Conservation (phyloP, 64 coral and sea anemone genomes). For the Montipora efflorescens region DNA sequence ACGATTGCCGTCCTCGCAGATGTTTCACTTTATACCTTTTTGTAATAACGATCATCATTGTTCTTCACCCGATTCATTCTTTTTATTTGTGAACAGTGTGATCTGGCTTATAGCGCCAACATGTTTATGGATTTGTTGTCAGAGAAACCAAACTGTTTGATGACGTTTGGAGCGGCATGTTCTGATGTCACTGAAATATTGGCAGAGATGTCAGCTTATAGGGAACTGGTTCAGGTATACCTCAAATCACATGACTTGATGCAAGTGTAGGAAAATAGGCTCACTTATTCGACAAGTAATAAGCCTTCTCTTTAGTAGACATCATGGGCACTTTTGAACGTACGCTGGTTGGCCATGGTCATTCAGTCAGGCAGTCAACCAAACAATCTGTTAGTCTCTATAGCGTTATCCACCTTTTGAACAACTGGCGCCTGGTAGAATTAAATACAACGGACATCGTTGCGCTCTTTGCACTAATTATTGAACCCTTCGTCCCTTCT, state of each 20-base stretch:
- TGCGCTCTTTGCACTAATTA: background rate
- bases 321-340: no score
- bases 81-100: conserved; percentile 61
- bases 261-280: background rate
- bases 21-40: no score
- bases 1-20: no score
- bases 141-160: conserved; percentile 41
- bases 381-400: background rate
- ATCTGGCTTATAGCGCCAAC: conserved; percentile 85
- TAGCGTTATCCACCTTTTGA: no score
- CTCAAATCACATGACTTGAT: background rate
- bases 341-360: no score
- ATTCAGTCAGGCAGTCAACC: background rate
- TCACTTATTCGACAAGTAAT: no score
- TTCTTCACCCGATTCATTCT: no score
- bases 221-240: conserved; percentile 76
- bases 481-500: background rate
- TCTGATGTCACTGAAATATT: conserved; percentile 89
- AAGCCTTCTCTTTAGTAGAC: no score
- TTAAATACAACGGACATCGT: background rate
- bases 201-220: conserved; percentile 85
- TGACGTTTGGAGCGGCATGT: conserved; percentile 82
- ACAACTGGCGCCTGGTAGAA: no score
- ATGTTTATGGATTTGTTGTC: conserved; percentile 87
- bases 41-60: no score